Percentiles rank a stretch among this genome's conserved stretches.
phyloP scores from a whole-genome alignment of 2,113 vertebrate genomes.

The Himantopus leucocephalus region DNA sequence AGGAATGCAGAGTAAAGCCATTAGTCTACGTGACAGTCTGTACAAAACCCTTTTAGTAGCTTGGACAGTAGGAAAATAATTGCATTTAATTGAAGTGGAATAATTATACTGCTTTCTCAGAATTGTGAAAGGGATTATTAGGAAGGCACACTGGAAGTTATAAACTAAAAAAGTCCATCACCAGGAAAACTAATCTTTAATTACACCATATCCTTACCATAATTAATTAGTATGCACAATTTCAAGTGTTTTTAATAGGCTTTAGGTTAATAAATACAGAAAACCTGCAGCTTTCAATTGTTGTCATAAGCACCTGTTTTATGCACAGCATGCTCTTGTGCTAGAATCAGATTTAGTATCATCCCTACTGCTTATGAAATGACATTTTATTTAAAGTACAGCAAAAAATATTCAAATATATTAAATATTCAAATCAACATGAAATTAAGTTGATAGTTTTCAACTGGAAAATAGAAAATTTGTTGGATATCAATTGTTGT shows the following conservation, averaged over 20 bases:
- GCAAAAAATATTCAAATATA: not conserved
- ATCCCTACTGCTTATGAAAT: not conserved
- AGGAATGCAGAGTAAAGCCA: not conserved
- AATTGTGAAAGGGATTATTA: slow-evolving; percentile 43
- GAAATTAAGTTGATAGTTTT: not conserved
- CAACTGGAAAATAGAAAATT: not conserved
- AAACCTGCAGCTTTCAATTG: not conserved
- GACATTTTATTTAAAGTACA: not conserved
- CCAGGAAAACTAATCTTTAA: slow-evolving; percentile 46
- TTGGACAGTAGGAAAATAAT: slow-evolving; percentile 29
- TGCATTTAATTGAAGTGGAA: slow-evolving; percentile 22
- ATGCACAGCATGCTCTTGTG: not conserved
- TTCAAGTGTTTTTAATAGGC: not conserved
- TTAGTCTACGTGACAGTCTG: not conserved
- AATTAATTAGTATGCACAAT: not conserved
- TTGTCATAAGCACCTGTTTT: not conserved
- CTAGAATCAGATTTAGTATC: not conserved
- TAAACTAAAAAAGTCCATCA: not conserved
- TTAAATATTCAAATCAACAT: not conserved
- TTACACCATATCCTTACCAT: slow-evolving; percentile 10
- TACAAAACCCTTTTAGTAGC: not conserved
- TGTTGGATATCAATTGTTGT: not conserved
- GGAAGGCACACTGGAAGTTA: slow-evolving; percentile 11
- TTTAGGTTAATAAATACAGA: not conserved
- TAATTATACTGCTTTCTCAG: slow-evolving; percentile 9